Evolutionary conservation across 2,888 invertebrate species (phyloP).

Genomic region (Amphipoea oculea): DNA sequence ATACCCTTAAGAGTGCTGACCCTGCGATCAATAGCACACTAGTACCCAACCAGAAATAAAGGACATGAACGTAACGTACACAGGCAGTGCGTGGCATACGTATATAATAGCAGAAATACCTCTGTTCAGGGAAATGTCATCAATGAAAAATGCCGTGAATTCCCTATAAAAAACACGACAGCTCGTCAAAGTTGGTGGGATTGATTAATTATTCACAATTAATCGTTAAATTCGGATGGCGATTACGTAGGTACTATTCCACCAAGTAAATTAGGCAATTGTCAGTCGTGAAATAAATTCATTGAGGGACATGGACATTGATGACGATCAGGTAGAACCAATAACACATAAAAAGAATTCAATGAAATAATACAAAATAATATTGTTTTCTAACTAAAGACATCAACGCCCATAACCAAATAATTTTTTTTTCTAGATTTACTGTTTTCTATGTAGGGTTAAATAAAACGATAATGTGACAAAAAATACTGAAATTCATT

Average conservation of each 20-base stretch:
- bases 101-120: not conserved
- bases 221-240: not conserved
- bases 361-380: not conserved
- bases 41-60: not conserved
- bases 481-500: not conserved
- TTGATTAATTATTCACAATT: not conserved
- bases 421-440: no score
- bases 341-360: not conserved
- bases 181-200: not conserved
- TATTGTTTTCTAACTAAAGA: slow-evolving; percentile 20
- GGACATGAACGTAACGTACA: not conserved
- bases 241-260: not conserved
- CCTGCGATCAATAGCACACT: not conserved
- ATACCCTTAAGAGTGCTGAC: not conserved
- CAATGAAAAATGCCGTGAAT: not conserved
- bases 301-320: not conserved
- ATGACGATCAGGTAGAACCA: not conserved
- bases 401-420: slow-evolving; percentile 7
- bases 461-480: not conserved
- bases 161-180: not conserved
- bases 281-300: not conserved
- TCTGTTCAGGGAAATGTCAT: no score
- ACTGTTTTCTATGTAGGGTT: not conserved
- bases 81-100: not conserved
- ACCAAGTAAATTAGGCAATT: not conserved